Conservation (phyloP, 1,140 invertebrate species). For the Temnothorax curvispinosus region DNA sequence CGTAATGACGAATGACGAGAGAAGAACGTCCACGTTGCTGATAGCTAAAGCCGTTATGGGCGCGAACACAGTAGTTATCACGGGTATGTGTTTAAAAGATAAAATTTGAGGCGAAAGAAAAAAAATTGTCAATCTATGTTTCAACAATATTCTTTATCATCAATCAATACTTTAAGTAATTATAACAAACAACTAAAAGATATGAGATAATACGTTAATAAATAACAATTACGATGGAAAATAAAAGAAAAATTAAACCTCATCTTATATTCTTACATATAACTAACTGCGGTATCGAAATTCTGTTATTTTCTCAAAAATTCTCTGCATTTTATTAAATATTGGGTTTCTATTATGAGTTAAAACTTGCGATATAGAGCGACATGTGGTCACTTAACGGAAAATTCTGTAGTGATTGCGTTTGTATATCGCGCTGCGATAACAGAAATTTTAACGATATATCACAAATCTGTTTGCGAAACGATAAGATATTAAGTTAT, state of each 20-base stretch:
- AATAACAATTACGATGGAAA: not conserved
- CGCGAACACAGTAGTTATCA: conserved; percentile 92
- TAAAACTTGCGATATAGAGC: not conserved
- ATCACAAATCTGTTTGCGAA: not conserved
- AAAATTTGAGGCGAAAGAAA: not conserved
- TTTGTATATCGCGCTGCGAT: not conserved
- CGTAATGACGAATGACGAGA: not conserved
- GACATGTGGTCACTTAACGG: not conserved
- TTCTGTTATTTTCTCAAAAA: not conserved
- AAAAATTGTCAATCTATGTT: not conserved
- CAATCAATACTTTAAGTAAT: not conserved
- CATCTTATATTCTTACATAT: not conserved
- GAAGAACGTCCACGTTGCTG: conserved; percentile 87
- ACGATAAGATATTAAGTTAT: conserved; percentile 14
- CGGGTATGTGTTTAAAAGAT: conserved; percentile 87
- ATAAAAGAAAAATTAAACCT: not conserved
- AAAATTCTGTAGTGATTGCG: not conserved
- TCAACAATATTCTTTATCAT: not conserved
- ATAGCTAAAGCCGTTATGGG: conserved; percentile 94
- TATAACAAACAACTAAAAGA: not conserved
- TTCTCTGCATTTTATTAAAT: not conserved
- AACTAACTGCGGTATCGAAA: not conserved
- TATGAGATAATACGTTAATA: not conserved
- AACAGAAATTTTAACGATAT: not conserved
- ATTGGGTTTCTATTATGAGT: not conserved